Evolutionary conservation across 2,888 invertebrate species (phyloP), one percentile per base, ranked within the genome.

Genomic region (Notodonta dromedarius): DNA sequence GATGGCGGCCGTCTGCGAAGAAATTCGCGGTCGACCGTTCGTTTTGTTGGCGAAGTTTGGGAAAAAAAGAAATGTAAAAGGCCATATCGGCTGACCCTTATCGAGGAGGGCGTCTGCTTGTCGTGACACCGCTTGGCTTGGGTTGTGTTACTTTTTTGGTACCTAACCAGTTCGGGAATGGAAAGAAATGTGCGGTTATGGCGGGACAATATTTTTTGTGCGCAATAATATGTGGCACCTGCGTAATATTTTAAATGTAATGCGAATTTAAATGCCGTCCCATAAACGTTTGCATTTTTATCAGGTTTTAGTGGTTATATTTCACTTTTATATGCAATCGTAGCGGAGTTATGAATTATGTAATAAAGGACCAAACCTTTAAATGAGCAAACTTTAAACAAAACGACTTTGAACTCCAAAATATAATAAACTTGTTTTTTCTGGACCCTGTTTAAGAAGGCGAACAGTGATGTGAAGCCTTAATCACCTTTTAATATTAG

Each of bases 41-140:
- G 65, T 69, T 71, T 68, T 48, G 61, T 66, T 68, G 55, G 57
- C 59, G 65, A 64, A 62, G 59, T 66, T 64, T 51, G 46, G 59
- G 54, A 61, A 66, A 77, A 76, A 79, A 78, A 78, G 24, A 24
- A 74, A 57, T 60, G 64, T n/a, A 63, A 69, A 76, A 82, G 74
- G 76, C 77, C 81, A 76, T 79, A 76, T 69, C 77, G 71, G 65
- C 78, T 82, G 85, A 87, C 84, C 86, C 83, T 84, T 81, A 76
- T 82, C 83, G 80, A 70, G 75, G 73, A 72, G 72, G 71, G 63
- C 71, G 68, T 59, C 71, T 71, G 65, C 71, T 75, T 79, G 76
- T 76, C 74, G 67, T 67, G 66, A 66, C 63, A 61, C 50, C 65
- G 74, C 63, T 52, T 66, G 73, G 74, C 63, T 52, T 66, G 73